Evolutionary conservation across 2,797 vertebrate genomes (phyloP).

Genomic region (Tamandua tetradactyla): DNA sequence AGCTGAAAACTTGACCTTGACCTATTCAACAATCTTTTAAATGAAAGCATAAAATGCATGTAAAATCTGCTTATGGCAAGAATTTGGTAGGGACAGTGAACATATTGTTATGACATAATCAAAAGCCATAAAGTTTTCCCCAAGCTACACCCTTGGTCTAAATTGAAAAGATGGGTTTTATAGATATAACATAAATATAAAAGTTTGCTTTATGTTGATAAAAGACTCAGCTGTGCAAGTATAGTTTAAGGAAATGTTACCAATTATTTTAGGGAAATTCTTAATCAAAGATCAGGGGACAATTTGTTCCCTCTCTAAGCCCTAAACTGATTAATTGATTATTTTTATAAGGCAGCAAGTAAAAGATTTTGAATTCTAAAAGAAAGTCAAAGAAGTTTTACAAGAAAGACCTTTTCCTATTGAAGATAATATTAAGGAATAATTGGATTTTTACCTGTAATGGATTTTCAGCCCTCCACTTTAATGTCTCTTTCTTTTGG

Average conservation of each 20-base stretch:
- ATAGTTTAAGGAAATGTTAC: neutral
- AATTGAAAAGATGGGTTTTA: constrained; percentile 30
- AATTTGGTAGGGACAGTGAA: constrained; percentile 11
- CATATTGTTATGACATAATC: neutral
- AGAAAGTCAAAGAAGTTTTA: neutral
- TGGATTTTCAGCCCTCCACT: neutral
- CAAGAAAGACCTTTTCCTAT: neutral
- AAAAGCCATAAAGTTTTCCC: neutral
- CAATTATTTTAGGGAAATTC: neutral
- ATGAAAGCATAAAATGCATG: neutral
- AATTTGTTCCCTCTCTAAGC: neutral
- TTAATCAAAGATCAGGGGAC: neutral
- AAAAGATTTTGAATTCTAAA: constrained; percentile 21
- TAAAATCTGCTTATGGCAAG: neutral
- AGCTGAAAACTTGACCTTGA: neutral
- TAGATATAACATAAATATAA: neutral
- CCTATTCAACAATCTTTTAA: constrained; percentile 16
- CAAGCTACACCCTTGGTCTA: neutral
- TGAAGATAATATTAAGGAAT: neutral
- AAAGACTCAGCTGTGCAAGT: neutral
- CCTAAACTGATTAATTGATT: neutral
- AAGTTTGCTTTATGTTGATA: neutral
- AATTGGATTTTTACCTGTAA: neutral
- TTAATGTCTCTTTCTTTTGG: neutral
- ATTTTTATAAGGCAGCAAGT: constrained; percentile 24